These are phyloP conservation scores for Odontophorus gujanensis DNA, from an alignment of 2,113 vertebrate genomes.

Conservation along the genomic window DNA sequence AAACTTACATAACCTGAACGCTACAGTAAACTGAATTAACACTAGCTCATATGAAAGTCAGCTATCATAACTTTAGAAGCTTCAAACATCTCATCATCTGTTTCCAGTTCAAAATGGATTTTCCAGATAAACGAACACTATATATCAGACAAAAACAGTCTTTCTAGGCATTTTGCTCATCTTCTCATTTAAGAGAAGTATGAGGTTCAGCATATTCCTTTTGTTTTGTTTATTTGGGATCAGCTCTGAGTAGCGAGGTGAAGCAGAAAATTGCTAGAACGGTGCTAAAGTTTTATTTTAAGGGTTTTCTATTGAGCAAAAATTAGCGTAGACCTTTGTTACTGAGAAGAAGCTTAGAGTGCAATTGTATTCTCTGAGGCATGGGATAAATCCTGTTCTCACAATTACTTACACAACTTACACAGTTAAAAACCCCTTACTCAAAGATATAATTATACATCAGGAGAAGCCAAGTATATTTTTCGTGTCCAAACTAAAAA, in stretches of 20 bases:
- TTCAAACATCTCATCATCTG: not conserved
- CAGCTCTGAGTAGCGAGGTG: not conserved
- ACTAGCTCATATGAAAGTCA: not conserved
- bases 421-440: not conserved
- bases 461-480: not conserved
- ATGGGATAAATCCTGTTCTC: not conserved
- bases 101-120: not conserved
- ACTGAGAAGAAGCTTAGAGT: not conserved
- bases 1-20: not conserved
- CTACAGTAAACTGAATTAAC: not conserved
- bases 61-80: not conserved
- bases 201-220: not conserved
- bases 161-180: not conserved
- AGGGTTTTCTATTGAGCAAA: not conserved
- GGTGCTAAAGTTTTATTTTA: not conserved
- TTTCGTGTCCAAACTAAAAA: not conserved
- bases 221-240: not conserved
- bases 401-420: not conserved
- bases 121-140: not conserved
- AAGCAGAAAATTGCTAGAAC: not conserved
- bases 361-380: not conserved
- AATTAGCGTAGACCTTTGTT: not conserved
- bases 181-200: not conserved
- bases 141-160: not conserved
- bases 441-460: not conserved